Evolutionary conservation across 2,888 invertebrate species (phyloP), one percentile per base, ranked within the genome.

Genomic region (Eurytoma adleriae): DNA sequence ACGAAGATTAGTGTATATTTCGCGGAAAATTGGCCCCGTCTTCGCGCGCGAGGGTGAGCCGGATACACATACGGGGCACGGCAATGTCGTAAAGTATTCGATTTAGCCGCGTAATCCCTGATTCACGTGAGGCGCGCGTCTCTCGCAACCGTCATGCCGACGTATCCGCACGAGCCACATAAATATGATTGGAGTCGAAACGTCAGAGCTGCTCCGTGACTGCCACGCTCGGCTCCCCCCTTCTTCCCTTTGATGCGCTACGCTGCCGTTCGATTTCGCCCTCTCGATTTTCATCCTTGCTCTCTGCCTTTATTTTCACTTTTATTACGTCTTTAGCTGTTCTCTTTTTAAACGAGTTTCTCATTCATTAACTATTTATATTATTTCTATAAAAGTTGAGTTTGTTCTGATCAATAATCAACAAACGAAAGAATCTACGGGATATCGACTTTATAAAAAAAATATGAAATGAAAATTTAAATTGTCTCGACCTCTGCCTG

Each of bases 121-220:
- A 85, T 88, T 87, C 86, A 86, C 86, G 87, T 85, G 85, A 85
- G 83, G 83, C 83, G 84, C 81, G 83, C 59, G 78, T 79, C 83
- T 50, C 78, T 78, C 18, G 20, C 56, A n/a, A 64, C 16, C 27
- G n/a, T 16, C 10, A 5, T 50, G 40, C 64, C 18, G 12, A 71
- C 16, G 54, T 56, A 62, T 14, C 54, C 59, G 48, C 24, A 40
- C 83, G 79, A 83, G 85, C 82, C 84, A 88, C 88, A 90, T 90
- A 90, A 90, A 90, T 90, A 90, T 90, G 89, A 90, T 90, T 89
- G 88, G 88, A 85, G 85, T 52, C 59, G 50, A 77, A 72, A 72
- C 57, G 48, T 50, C 27, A 5, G 24, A 30, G 54, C 16, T 61
- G 7, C 56, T 66, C 20, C 52, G 12, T 7, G 2, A 16, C 30